Percentiles rank a stretch among this genome's conserved stretches.
phyloP scores from a whole-genome alignment of 2,888 invertebrate species.

The Ariolimax columbianus region DNA sequence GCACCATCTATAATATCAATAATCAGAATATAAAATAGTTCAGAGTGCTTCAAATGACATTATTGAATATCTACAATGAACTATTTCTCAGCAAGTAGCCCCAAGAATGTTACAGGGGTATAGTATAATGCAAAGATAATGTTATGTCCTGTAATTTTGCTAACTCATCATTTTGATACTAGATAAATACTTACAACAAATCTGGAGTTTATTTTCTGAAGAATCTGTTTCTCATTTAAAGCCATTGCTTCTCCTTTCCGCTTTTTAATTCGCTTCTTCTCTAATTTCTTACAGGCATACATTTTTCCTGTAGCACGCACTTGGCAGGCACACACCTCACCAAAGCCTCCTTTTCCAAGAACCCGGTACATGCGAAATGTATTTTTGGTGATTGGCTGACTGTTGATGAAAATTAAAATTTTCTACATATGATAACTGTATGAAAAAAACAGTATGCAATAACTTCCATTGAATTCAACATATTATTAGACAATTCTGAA shows the following conservation, averaged over 20 bases:
- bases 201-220: constrained; percentile 97
- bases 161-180: not conserved
- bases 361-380: constrained; percentile 99
- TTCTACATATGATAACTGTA: not conserved
- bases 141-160: not conserved
- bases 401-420: constrained; percentile 55
- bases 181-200: constrained; percentile 87
- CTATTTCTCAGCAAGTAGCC: no score
- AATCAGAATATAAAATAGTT: no score
- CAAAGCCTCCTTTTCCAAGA: constrained; percentile 98
- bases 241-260: constrained; percentile 99
- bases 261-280: constrained; percentile 99
- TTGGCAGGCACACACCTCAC: constrained; percentile 96
- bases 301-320: constrained; percentile 97
- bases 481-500: no score
- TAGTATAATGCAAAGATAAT: no score
- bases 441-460: not conserved
- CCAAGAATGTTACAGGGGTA: no score
- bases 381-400: constrained; percentile 93
- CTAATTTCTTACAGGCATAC: constrained; percentile 99
- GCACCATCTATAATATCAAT: no score
- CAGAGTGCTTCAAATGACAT: no score
- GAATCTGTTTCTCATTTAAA: constrained; percentile 97
- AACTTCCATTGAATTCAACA: no score
- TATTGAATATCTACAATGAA: no score